Percentiles rank a stretch among this genome's conserved stretches.
Conservation (phyloP, 2,888 invertebrate species). For the Pollenia angustigena region DNA sequence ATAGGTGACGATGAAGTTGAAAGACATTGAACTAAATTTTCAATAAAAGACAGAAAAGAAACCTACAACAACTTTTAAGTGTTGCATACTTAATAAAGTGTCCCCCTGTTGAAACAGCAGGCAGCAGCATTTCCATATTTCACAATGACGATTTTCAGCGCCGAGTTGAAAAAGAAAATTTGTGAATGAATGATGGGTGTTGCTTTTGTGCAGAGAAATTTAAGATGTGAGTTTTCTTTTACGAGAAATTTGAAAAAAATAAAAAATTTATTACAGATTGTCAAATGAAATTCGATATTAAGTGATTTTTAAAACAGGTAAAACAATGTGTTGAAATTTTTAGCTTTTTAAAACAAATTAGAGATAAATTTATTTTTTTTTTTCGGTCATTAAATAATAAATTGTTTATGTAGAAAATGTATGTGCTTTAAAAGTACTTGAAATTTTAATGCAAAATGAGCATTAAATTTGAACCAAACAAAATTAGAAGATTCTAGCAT, state of each 20-base stretch:
- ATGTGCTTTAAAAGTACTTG: too few species aligned
- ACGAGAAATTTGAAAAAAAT: background rate
- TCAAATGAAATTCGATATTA: constrained; percentile 22
- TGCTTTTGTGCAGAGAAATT: background rate
- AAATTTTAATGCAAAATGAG: too few species aligned
- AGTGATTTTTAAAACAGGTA: background rate
- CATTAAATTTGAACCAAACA: too few species aligned
- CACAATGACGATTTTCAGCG: background rate
- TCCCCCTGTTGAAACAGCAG: constrained; percentile 23
- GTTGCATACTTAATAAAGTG: constrained; percentile 44
- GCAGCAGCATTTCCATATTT: constrained; percentile 12
- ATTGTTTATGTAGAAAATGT: too few species aligned
- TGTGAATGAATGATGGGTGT: constrained; percentile 11
- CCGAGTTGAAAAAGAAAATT: background rate
- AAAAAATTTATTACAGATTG: background rate
- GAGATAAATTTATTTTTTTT: too few species aligned
- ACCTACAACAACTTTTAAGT: constrained; percentile 7
- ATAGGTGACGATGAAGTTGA: constrained; percentile 68
- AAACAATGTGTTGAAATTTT: too few species aligned
- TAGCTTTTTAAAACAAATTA: too few species aligned
- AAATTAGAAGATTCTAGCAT: too few species aligned
- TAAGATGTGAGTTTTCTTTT: background rate
- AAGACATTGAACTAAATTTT: constrained; percentile 57
- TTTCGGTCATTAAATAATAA: too few species aligned
- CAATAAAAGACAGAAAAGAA: constrained; percentile 19